Base-by-base conservation (phyloP, 2,888 invertebrate species). In the Noctua fimbriata region DNA sequence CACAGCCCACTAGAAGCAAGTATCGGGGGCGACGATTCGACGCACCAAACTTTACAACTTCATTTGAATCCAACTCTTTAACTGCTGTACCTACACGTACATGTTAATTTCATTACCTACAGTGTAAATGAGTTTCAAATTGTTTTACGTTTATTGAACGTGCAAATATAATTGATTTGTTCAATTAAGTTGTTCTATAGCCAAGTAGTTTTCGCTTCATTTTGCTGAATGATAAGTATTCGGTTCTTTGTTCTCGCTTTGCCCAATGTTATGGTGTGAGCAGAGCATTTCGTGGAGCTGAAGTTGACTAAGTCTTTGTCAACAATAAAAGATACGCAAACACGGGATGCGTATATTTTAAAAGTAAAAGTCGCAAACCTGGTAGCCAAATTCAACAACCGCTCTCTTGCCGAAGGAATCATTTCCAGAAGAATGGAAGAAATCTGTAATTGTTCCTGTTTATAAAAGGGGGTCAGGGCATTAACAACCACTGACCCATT, bases 61-160 rank as follows among this genome's bases (percentile, higher is more conserved):
- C 44, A 55, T 47, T 81, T 81, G 36, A 81, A 81, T 73, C 41
- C 18, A 36, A 55, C 18, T 69, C 18, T 21, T 28, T 79, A 16
- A 44, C 47, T 47, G 28, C 36, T 81, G 36, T 32, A 41, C 16
- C 28, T 12, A 66, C 44, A 79, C 55, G 24, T 7, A 28, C 3
- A 47, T 41, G 44, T 80, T 70, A 52, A 79, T 78, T 79, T 63
- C 16, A 79, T 65, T 41, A 44, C 28, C 41, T 41, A 41, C 41
- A 47, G 12, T 65, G 72, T 55, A 32, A 47, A 66, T 81, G 65
- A 65, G n/a, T 66, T 81, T 66, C 55, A 79, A 81, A 49, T 58
- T 66, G 55, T 47, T 55, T 1, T 71, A 44, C 52, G 52, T 28
- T 24, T 44, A 71, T 63, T 65, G 71, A 71, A 71, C n/a, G 32